Base-by-base conservation (phyloP, 2,888 invertebrate genomes). In the Euproctis similis region DNA sequence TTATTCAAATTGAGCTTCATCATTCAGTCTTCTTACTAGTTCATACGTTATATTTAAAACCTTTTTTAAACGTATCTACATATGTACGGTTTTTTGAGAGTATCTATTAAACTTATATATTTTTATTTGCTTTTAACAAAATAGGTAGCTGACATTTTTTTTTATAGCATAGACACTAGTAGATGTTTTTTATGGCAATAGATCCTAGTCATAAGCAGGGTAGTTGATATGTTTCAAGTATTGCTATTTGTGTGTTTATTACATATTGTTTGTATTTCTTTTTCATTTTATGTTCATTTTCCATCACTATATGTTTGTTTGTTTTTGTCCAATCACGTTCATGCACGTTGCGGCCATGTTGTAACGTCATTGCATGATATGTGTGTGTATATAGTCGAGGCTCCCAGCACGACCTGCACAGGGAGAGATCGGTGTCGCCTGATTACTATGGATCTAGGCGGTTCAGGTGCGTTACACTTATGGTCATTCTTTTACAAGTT, bases 381-480 rank as follows among this genome's bases (percentile, higher is more conserved):
- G n/a, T n/a, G n/a, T n/a, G 64, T 70, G 39, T 36, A 34, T 39
- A 40, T 72, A 91, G 91, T 62, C 90, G 90, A 66, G 91, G 91
- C 58, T 91, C 91, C 46, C 90, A 90, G 81, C 90, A 91, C 85
- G 91, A 92, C 72, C 86, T 91, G 53, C 68, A 81, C 64, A 85
- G 89, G 52, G 85, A 85, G 48, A 81, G 88, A 54, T 92, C 92
- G 56, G 87, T 88, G 50, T 91, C 92, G 56, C 91, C 92, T 42
- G 92, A 92, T 72, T 88, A 86, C 63, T 88, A 89, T 56, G 88
- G 89, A 66, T 84, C 88, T 68, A 88, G 92, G 73, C 90, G 90
- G 65, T 91, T 89, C 88, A 92, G 92, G 92, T 92, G 88, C 85
- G 91, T 84, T n/a, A n/a, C n/a, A n/a, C n/a, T n/a, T n/a, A n/a